phyloP scores from a whole-genome alignment of 2,888 invertebrate species.

The Allygus modestus region DNA sequence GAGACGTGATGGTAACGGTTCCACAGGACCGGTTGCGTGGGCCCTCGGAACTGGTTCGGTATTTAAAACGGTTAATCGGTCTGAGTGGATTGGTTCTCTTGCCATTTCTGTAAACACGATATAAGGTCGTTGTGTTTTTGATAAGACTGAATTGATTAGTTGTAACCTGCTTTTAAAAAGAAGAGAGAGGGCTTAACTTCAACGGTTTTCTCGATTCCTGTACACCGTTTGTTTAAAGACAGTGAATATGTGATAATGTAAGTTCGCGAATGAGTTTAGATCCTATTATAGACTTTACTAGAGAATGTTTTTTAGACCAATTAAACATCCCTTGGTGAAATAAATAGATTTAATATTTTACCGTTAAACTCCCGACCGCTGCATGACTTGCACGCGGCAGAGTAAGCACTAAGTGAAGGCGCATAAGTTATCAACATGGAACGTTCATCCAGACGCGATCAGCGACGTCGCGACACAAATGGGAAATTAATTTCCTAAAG shows the following conservation, averaged over 20 bases:
- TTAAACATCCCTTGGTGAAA: too few relatives aligned
- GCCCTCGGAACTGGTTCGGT: conserved; percentile 17
- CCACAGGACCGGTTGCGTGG: conserved; percentile 14
- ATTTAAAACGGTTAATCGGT: conserved; percentile 36
- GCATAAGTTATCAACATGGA: not conserved
- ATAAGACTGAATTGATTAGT: not conserved
- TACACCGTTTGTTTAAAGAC: too few relatives aligned
- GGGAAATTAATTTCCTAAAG: conserved; percentile 36
- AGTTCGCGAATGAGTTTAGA: too few relatives aligned
- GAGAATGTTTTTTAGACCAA: too few relatives aligned
- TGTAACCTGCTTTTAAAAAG: too few relatives aligned
- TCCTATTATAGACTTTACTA: too few relatives aligned
- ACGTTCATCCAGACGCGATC: not conserved
- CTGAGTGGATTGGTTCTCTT: not conserved
- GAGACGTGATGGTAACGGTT: not conserved
- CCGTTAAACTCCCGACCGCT: too few relatives aligned
- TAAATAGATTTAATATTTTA: too few relatives aligned
- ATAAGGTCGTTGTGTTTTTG: not conserved
- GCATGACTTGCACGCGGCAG: too few relatives aligned
- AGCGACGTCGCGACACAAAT: conserved; percentile 11
- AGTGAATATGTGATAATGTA: too few relatives aligned
- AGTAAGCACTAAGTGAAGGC: not conserved
- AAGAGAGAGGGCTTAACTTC: too few relatives aligned
- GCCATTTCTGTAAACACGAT: not conserved
- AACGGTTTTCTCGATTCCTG: too few relatives aligned